Evolutionary conservation across 37 sponge, comb jelly and placozoan genomes (phyloP), one percentile per base, ranked within the genome.

Genomic region (Chondrosia reniformis): DNA sequence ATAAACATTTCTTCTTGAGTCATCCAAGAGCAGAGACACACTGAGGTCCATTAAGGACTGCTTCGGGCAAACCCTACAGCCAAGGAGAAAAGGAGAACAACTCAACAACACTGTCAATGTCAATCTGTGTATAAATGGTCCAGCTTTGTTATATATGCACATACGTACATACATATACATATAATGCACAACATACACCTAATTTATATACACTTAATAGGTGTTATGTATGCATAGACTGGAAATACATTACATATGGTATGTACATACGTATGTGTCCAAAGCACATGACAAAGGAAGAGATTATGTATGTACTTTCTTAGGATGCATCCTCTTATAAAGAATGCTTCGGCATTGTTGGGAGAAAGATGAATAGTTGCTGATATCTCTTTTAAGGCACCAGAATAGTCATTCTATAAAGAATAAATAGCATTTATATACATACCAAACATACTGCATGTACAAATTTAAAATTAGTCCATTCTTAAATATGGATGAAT

Each of bases 341-440:
- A 97, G 83, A 91, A 93, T 13, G 89, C 85, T 13, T 49, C 64
- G 42, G 80, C 43, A 54, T 81, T 72, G 40, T 78, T 56, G 22
- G 94, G 97, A 46, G 78, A 81, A 41, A 93, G 76, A 73, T 97
- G 97, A 30, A 97, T 91, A 33, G 92, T 92, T 63, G 92, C 85
- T 33, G 94, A 97, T 8, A 91, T 66, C 64, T 97, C 97, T 38
- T 83, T 79, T n/a, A 97, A 59, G 6, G 97, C 91, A 24, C 67
- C 76, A 1, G 64, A 27, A 42, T 80, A 85, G 52, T 80, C 65
- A 0, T 82, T 92, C 96, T 92, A 76, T 33, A 36, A 38, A 21
- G 36, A 31, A 75, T 34, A 39, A 21, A 25, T 8, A 72, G 24
- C 46, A 72, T 21, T 34, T 21, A 72, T 42, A 25, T 44, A 72